Conservation (phyloP, 2,113 vertebrate species). For the Sphyrna mokarran region DNA sequence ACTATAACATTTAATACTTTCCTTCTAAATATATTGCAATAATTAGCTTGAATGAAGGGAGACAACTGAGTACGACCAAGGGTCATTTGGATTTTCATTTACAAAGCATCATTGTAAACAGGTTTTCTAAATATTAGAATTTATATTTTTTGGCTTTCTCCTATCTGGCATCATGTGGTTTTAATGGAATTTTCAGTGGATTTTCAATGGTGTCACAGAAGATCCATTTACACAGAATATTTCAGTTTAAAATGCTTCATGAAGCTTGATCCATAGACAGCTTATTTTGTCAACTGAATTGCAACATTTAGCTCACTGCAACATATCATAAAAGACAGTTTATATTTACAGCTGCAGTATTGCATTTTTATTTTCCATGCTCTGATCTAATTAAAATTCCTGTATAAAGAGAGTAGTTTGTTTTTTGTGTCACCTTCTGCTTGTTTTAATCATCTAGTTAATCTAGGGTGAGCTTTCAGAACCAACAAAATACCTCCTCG, state of each 20-base stretch:
- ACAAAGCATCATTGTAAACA: not conserved
- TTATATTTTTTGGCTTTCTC: not conserved
- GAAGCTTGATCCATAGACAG: not conserved
- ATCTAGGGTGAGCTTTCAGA: constrained; percentile 32
- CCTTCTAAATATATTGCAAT: not conserved
- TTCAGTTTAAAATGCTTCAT: constrained; percentile 22
- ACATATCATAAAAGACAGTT: not conserved
- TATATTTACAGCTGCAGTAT: constrained; percentile 30
- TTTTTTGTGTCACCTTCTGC: constrained; percentile 26
- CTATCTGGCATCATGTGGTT: not conserved
- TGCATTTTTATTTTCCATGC: constrained; percentile 20
- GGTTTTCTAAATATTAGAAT: not conserved
- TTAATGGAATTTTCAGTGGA: not conserved
- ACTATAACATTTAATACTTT: not conserved
- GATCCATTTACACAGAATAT: not conserved
- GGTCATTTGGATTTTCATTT: not conserved
- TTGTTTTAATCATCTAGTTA: constrained; percentile 36
- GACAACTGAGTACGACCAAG: not conserved
- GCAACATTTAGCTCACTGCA: constrained; percentile 21
- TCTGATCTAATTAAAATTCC: constrained; percentile 33
- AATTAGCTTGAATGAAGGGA: not conserved
- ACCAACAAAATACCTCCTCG: constrained; percentile 20
- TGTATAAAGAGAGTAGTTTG: not conserved
- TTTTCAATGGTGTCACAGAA: not conserved
- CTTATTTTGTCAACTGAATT: constrained; percentile 3